Base-by-base conservation (phyloP, 2,888 invertebrate genomes). In the Tipula lateralis region DNA sequence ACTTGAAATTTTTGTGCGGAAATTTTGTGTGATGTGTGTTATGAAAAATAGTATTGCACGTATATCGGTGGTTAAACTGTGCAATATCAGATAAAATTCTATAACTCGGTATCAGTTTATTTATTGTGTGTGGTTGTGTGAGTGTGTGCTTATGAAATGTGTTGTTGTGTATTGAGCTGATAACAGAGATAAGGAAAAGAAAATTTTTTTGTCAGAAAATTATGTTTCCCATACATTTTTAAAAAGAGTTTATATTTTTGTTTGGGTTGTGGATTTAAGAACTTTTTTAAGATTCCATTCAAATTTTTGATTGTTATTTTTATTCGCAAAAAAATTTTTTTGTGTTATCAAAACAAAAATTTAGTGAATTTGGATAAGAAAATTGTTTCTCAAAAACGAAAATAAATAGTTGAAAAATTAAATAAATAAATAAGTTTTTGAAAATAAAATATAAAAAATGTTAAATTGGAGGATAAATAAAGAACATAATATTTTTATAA, bases 401-500 rank as follows among this genome's bases (percentile, higher is more conserved):
- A 24, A 66, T 30, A 30, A 82, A 82, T 29, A 29, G 30, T 29
- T 82, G n/a, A n/a, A 30, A 80, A 29, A 7, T 82, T 82, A 32
- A 32, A 30, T 82, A 82, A 82, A 82, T 82, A 82, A 82, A 82
- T 30, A 82, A 82, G 82, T 82, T 82, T 66, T 66, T 66, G 19
- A 50, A 50, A 32, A 39, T 1, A 66, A 66, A 66, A 66, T 24
- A 3, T 1, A 24, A 82, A 82, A 82, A 82, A 82, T 82, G 82
- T 82, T 82, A 32, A 30, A 82, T 16, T 82, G 82, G 82, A 82
- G 13, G 30, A 29, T 29, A 16, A 82, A 30, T n/a, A 82, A 82
- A 82, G 82, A 82, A 1, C 82, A 29, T 82, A 82, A 82, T 82
- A 32, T 82, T 30, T 82, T 82, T 82, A 16, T 30, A 29, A 29